Percentiles rank a stretch among this genome's conserved stretches.
Evolutionary conservation across 2,888 invertebrate genomes (phyloP).

Genomic region (Chrysolina haemoptera): DNA sequence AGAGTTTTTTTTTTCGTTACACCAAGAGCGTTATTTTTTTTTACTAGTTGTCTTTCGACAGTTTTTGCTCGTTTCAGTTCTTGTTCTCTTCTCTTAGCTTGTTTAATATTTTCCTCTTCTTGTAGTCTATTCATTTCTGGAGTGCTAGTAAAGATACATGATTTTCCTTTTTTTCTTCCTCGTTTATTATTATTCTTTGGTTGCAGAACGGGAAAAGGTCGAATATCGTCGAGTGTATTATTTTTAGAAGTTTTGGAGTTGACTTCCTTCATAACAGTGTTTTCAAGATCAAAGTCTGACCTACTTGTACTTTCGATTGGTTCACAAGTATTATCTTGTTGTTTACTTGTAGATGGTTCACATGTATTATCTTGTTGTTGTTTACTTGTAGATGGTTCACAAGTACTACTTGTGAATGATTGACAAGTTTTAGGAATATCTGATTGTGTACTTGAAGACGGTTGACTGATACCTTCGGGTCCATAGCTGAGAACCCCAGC

Average conservation of each 20-base stretch:
- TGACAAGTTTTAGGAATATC: background rate
- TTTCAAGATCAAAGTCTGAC: too few species aligned
- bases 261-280: conserved; percentile 25
- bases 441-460: conserved; percentile 11
- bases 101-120: too few species aligned
- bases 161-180: conserved; percentile 29
- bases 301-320: too few species aligned
- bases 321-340: too few species aligned
- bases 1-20: background rate
- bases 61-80: too few species aligned
- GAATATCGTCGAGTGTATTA: conserved; percentile 19
- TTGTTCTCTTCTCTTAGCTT: too few species aligned
- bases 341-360: too few species aligned
- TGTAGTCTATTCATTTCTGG: conserved; percentile 16
- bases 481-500: conserved; percentile 23
- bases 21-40: background rate
- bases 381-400: too few species aligned
- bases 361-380: too few species aligned
- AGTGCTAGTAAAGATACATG: conserved; percentile 24
- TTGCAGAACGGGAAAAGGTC: conserved; percentile 8
- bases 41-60: too few species aligned
- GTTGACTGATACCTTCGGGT: background rate
- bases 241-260: conserved; percentile 9
- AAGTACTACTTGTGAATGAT: too few species aligned
- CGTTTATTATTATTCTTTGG: conserved; percentile 2